Evolutionary conservation across 2,113 vertebrate species (phyloP), one percentile per base, ranked within the genome.

Genomic region (Hypocryptadius cinnamomeus): DNA sequence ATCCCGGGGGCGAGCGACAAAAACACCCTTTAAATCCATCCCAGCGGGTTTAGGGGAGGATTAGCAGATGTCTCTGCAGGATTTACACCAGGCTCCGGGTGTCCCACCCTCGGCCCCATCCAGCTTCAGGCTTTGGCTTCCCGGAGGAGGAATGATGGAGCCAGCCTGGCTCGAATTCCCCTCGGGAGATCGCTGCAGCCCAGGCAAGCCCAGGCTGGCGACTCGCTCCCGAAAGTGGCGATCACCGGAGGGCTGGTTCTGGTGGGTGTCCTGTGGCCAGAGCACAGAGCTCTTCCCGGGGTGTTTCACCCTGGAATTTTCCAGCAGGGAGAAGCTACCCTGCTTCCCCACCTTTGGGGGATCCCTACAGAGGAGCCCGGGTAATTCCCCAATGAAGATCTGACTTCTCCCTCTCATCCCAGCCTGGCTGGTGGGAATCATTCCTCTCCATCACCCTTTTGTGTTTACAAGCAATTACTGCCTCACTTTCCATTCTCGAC

Each of bases 21-120:
- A 60, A 95, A 85, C 89, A 81, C 91, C 78, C 89, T 85, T 81
- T 89, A 89, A 96, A 94, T 94, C 87, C 80, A 35, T 23, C 61
- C 0, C 91, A 25, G 87, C 18, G 2, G 87, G 87, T 15, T 96
- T 93, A 95, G 70, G 70, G 33, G 22, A 44, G 93, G 94, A 96
- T 96, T 91, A 96, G 89, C 77, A 13, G 48, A 25, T 39, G 89
- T 84, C 70, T 59, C 91, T 13, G 28, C 40, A 3, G 80, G 87
- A 33, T 96, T 93, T 81, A 27, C 13, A 5, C 19, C 8, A 1
- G 54, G n/a, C 73, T 72, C 45, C 40, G 73, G 8, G 31, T 2
- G 0, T 59, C 87, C 61, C 61, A 64, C 44, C 53, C 74, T 40
- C 8, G 30, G 48, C n/a, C 61, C 53, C 68, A 14, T 23, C 74